A percentile compares a stretch with the other conserved stretches of the same genome.
Evolutionary conservation across 2,888 invertebrate genomes (phyloP).

Genomic region (Patella ulyssiponensis): DNA sequence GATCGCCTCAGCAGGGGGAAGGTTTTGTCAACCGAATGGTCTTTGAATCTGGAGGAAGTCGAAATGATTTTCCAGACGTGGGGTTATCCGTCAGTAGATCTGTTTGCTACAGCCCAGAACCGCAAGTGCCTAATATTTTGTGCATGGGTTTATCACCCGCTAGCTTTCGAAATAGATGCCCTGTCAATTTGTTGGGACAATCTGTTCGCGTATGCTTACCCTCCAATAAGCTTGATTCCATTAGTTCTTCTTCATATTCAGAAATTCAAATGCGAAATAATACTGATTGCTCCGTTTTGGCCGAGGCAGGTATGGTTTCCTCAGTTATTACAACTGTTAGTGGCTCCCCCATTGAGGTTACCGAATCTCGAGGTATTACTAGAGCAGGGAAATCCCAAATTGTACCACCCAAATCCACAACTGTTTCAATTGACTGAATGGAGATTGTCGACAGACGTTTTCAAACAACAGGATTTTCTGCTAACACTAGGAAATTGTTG

Average conservation of each 20-base stretch:
- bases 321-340: slow-evolving; percentile 24
- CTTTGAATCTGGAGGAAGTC: slow-evolving; percentile 23
- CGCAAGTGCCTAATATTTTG: slow-evolving; percentile 21
- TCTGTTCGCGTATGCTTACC: slow-evolving; percentile 29
- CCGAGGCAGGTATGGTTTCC: slow-evolving; percentile 28
- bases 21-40: slow-evolving; percentile 34
- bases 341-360: slow-evolving; percentile 28
- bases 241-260: slow-evolving; percentile 19
- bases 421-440: slow-evolving; percentile 35
- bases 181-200: slow-evolving; percentile 25
- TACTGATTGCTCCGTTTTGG: slow-evolving; percentile 13
- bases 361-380: slow-evolving; percentile 29
- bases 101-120: slow-evolving; percentile 26
- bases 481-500: slow-evolving; percentile 33
- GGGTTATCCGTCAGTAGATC: slow-evolving; percentile 24
- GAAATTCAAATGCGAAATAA: slow-evolving; percentile 20
- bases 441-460: slow-evolving; percentile 34
- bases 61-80: slow-evolving; percentile 16
- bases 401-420: slow-evolving; percentile 34
- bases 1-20: slow-evolving; percentile 29
- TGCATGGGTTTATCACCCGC: slow-evolving; percentile 10
- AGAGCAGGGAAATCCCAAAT: slow-evolving; percentile 26
- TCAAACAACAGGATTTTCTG: slow-evolving; percentile 34
- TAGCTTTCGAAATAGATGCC: slow-evolving; percentile 23
- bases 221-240: slow-evolving; percentile 17